Evolutionary conservation across 2,888 invertebrate species (phyloP).

Genomic region (Tribolium freemani): DNA sequence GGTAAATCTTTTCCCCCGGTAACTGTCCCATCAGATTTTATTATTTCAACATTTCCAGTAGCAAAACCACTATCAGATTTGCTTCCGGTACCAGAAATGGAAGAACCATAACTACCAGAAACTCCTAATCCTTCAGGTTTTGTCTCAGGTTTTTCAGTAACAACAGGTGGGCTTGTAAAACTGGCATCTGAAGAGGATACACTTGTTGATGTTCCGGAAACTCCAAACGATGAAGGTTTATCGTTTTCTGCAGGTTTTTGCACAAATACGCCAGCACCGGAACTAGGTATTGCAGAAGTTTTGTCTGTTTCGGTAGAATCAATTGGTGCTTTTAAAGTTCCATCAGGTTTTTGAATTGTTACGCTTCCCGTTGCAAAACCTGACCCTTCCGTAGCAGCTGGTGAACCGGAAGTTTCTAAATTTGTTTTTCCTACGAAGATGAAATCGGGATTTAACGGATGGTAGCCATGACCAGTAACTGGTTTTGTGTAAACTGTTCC

Average conservation of each 20-base stretch:
- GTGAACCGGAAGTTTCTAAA: background rate
- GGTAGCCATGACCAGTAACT: background rate
- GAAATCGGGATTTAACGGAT: constrained; percentile 24
- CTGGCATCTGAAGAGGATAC: background rate
- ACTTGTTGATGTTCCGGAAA: background rate
- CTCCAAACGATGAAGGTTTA: background rate
- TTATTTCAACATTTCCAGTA: constrained; percentile 1
- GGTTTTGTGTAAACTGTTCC: constrained; percentile 17
- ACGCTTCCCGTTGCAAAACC: constrained; percentile 15
- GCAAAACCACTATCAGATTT: constrained; percentile 11
- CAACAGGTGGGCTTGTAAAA: background rate
- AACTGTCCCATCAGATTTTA: background rate
- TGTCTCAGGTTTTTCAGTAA: background rate
- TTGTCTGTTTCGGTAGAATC: background rate
- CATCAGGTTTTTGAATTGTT: constrained; percentile 1
- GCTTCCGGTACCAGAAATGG: background rate
- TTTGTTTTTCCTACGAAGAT: constrained; percentile 22
- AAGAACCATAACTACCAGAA: background rate
- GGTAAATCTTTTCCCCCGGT: background rate
- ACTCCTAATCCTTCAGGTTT: background rate
- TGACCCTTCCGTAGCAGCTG: background rate
- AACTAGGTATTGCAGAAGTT: background rate
- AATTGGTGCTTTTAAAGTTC: background rate
- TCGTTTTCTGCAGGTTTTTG: background rate
- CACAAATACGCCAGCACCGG: background rate